Conservation (phyloP, 2,113 vertebrate genomes). For the Neopipo cinnamomea region DNA sequence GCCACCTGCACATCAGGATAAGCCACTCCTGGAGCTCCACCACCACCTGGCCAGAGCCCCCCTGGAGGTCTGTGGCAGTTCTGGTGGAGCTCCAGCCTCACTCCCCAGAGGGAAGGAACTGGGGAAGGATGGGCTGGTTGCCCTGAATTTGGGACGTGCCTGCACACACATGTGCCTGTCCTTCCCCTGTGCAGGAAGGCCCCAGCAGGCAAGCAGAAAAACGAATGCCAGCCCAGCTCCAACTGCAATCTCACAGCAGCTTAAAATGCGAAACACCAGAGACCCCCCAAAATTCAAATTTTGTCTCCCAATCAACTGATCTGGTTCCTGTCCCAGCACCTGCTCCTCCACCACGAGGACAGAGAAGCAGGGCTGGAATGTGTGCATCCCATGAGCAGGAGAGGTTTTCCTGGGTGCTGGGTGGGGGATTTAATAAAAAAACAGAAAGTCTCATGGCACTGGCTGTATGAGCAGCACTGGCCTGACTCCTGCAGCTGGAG, state of each 20-base stretch:
- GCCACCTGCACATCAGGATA: neutral
- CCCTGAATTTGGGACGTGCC: neutral
- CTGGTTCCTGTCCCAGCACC: neutral
- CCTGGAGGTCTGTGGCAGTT: neutral
- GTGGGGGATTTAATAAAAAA: neutral
- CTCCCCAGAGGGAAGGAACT: neutral
- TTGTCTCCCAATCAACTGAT: neutral
- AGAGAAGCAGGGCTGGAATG: neutral
- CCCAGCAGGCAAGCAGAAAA: neutral
- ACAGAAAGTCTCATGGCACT: neutral
- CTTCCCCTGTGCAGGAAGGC: fast-evolving
- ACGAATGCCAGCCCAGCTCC: neutral
- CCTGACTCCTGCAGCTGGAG: neutral
- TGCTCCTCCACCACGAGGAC: fast-evolving
- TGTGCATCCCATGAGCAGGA: fast-evolving
- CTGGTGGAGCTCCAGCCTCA: neutral
- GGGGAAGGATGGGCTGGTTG: neutral
- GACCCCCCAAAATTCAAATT: neutral
- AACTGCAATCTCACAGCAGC: neutral
- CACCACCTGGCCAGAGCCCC: neutral
- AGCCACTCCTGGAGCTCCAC: neutral
- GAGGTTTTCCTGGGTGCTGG: neutral
- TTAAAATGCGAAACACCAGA: neutral
- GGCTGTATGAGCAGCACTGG: neutral
- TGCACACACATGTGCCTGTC: fast-evolving